A percentile compares a stretch with the other conserved stretches of the same genome.
Conservation (phyloP, 2,113 vertebrate genomes). For the Astur gentilis region DNA sequence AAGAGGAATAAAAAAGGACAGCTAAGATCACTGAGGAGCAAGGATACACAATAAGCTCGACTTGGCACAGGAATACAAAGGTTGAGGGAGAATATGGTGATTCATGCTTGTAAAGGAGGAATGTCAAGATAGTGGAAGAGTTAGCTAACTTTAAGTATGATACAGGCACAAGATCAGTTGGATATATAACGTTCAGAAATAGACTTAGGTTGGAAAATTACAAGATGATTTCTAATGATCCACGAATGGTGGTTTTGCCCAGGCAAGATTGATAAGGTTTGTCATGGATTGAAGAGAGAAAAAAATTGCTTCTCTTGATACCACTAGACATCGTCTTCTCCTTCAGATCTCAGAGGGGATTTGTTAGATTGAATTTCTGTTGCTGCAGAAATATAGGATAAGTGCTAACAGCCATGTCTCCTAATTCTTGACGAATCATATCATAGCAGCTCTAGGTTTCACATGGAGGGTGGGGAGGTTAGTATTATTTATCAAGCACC, state of each 20-base stretch:
- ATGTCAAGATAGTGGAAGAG: background rate
- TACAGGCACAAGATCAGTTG: background rate
- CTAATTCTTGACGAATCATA: background rate
- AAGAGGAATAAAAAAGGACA: background rate
- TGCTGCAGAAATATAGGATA: background rate
- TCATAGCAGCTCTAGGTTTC: background rate
- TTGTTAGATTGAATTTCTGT: background rate
- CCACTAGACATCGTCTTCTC: background rate
- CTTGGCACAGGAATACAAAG: background rate
- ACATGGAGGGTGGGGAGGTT: background rate
- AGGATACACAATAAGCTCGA: background rate
- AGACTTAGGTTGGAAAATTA: background rate
- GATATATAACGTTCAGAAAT: background rate
- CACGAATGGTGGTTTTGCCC: background rate
- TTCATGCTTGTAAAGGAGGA: background rate
- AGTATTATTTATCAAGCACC: background rate
- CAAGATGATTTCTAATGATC: background rate
- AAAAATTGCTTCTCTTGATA: background rate
- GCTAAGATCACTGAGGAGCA: rapidly evolving
- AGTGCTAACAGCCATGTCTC: background rate
- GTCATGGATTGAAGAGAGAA: background rate
- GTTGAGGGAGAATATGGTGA: background rate
- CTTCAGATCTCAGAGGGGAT: background rate
- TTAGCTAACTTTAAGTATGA: background rate
- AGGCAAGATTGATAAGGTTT: background rate